Percentiles rank a stretch among this genome's conserved stretches.
Evolutionary conservation across 1,140 invertebrate genomes (phyloP).

Genomic region (Marisa cornuarietis): DNA sequence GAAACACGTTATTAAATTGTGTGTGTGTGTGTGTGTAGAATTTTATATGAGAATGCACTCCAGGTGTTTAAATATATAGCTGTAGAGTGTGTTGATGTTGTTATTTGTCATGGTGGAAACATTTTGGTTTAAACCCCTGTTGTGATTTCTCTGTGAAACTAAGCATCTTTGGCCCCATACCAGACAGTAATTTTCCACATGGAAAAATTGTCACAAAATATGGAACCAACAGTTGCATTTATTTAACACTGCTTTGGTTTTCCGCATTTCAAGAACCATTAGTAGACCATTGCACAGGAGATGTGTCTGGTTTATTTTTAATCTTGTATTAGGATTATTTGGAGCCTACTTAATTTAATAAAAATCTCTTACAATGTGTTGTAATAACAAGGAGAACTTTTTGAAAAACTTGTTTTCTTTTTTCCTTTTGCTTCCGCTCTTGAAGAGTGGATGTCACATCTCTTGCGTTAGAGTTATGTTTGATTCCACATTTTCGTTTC

Average conservation of each 20-base stretch:
- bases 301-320: too few species aligned
- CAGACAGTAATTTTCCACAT: background rate
- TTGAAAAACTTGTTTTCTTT: background rate
- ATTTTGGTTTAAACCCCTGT: slow-evolving; percentile 6
- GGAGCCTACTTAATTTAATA: too few species aligned
- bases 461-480: slow-evolving; percentile 47
- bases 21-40: slow-evolving; percentile 2
- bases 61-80: background rate
- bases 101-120: slow-evolving; percentile 6
- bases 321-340: too few species aligned
- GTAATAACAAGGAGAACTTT: too few species aligned
- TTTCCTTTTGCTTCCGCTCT: slow-evolving; percentile 9
- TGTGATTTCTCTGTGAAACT: too few species aligned
- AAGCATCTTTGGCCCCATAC: too few species aligned
- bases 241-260: too few species aligned
- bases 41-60: slow-evolving; percentile 16
- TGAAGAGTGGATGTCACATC: slow-evolving; percentile 21
- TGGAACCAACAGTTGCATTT: too few species aligned
- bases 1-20: background rate
- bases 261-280: too few species aligned
- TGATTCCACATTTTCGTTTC: slow-evolving; percentile 69
- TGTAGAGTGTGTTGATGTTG: slow-evolving; percentile 23
- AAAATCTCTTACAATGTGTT: too few species aligned
- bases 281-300: too few species aligned
- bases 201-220: background rate